Evolutionary conservation across 2,888 invertebrate genomes (phyloP), one percentile per base, ranked within the genome.

Genomic region (Leptinotarsa haldemani): DNA sequence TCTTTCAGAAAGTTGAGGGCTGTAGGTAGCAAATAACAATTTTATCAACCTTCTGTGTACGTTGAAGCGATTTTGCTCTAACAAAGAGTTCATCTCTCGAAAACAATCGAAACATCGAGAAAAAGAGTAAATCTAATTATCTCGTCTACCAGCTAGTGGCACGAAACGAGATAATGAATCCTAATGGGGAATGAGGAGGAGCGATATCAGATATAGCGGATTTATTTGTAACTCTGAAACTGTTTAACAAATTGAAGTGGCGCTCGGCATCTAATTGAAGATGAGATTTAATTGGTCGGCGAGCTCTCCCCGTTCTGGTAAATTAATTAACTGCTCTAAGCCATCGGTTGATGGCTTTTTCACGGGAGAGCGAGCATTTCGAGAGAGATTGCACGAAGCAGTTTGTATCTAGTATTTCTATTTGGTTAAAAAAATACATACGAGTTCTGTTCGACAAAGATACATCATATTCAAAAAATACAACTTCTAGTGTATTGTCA

Each of bases 231-330:
- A 56, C 56, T 56, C 20, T 22, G 22, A 22, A 22, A 56, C 56
- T 56, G 22, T 22, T 56, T 22, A 56, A 56, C 56, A 20, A 56
- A 56, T 56, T 56, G 56, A 56, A 56, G 56, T 22, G 56, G 56
- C 18, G 20, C 56, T 56, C 22, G 56, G 56, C 56, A 56, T 20
- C 56, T 56, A 13, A 56, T 56, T 56, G 13, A 56, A 56, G 56
- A 56, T 56, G 56, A 56, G 56, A 20, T 56, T 56, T 56, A 56
- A 56, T 56, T 56, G 56, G 56, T 56, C 56, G 56, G 56, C 20
- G 9, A 40, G 40, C 15, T 56, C 20, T 20, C 22, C 12, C 12
- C 3, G 20, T 56, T 20, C 22, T 20, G 20, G 20, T 22, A 22
- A 56, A 56, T 25, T 56, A 56, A 56, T 56, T 20, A 13, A 22